Evolutionary conservation across 2,797 vertebrate genomes (phyloP), one percentile per base, ranked within the genome.

Genomic region (Sciurus vulgaris): DNA sequence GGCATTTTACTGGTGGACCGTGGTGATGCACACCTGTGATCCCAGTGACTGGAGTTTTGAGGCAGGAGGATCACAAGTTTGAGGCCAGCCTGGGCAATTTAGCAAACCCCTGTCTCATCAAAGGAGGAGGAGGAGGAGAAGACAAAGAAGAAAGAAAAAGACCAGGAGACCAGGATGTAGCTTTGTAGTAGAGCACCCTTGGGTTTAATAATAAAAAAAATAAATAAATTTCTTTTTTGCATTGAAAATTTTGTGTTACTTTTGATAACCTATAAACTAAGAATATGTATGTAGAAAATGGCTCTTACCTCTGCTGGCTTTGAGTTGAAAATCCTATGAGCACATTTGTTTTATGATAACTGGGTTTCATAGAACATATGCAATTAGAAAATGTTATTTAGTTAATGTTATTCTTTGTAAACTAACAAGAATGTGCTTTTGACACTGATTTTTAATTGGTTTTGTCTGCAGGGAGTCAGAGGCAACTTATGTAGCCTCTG

Each of bases 371-470:
- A 74, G 59, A 70, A 13, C 24, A 24, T 33, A 47, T 0, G 7
- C 38, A 79, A 3, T 90, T 94, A 47, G 10, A 74, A 81, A 79
- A 95, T 74, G 11, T 56, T 54, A 5, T 44, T 83, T 93, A 70
- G 67, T 95, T 94, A 85, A 41, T 90, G 41, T 51, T 86, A 1
- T 44, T 70, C n/a, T 92, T 91, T 47, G 38, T 97, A 54, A 96
- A 97, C 28, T 72, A 91, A 30, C 35, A 93, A 24, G 74, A 70
- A 0, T 89, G 5, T 93, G 30, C 38, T 56, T 65, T 5, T 77
- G 85, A 33, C 44, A 44, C 3, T 49, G 63, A 74, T 49, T 93
- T 96, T 92, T 51, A 84, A 41, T 95, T 97, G 49, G 9, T 15
- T 86, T 85, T 83, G 35, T 51, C 76, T 5, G 1, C 35, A 35